These are phyloP conservation scores for Campoletis raptor DNA, from an alignment of 2,888 invertebrate species.

Conservation along the genomic window DNA sequence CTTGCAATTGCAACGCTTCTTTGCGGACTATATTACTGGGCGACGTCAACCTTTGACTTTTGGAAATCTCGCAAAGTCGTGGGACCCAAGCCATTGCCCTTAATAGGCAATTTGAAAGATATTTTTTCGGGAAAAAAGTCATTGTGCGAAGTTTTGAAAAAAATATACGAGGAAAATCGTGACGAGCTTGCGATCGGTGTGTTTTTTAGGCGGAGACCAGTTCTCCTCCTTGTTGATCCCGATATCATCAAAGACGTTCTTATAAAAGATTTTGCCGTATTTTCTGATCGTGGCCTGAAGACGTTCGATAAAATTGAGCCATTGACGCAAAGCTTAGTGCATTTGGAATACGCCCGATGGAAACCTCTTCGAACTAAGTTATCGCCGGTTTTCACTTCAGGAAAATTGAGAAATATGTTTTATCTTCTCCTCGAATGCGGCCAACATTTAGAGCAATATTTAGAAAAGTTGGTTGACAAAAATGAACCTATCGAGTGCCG, in stretches of 20 bases:
- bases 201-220: constrained; percentile 69
- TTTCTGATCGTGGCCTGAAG: constrained; percentile 72
- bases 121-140: constrained; percentile 78
- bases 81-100: constrained; percentile 81
- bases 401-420: constrained; percentile 86
- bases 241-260: constrained; percentile 76
- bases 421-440: constrained; percentile 81
- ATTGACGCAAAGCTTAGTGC: constrained; percentile 81
- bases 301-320: constrained; percentile 77
- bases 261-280: constrained; percentile 74
- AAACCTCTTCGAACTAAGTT: constrained; percentile 84
- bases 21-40: constrained; percentile 68
- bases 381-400: constrained; percentile 85
- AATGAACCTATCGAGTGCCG: constrained; percentile 75
- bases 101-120: constrained; percentile 84
- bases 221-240: constrained; percentile 73
- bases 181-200: constrained; percentile 73
- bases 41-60: constrained; percentile 79
- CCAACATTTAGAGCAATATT: constrained; percentile 78
- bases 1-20: constrained; percentile 12
- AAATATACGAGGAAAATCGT: constrained; percentile 71
- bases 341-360: constrained; percentile 84
- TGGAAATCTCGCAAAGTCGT: constrained; percentile 84
- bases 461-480: constrained; percentile 70
- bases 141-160: constrained; percentile 80